A percentile compares a stretch with the other conserved stretches of the same genome.
These are phyloP conservation scores for Carabus problematicus DNA, from an alignment of 2,888 invertebrate genomes.

Conservation along the genomic window DNA sequence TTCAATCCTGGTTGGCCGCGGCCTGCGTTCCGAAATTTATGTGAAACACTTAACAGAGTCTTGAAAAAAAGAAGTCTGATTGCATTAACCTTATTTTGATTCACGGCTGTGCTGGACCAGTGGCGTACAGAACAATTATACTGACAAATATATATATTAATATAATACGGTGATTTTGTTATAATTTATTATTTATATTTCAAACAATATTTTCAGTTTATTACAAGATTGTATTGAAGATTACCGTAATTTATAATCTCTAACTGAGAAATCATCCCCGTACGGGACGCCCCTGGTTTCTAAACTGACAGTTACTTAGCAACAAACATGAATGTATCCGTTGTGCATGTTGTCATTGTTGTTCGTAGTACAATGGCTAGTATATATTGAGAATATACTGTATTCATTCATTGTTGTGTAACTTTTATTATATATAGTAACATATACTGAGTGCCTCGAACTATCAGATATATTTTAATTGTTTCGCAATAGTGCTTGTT, in stretches of 20 bases:
- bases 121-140: constrained; percentile 3
- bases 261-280: too few relatives aligned
- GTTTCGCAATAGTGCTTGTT: constrained; percentile 26
- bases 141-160: not conserved
- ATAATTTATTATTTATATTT: not conserved
- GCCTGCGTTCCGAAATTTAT: constrained; percentile 11
- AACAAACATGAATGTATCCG: too few relatives aligned
- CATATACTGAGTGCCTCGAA: too few relatives aligned
- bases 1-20: too few relatives aligned
- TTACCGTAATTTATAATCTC: not conserved
- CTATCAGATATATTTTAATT: constrained; percentile 20
- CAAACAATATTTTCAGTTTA: not conserved
- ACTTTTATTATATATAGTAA: constrained; percentile 9
- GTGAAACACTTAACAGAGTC: constrained; percentile 18
- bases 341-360: constrained; percentile 30
- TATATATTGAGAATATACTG: constrained; percentile 18
- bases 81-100: constrained; percentile 33
- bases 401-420: constrained; percentile 26
- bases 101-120: not conserved
- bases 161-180: not conserved
- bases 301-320: too few relatives aligned
- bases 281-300: too few relatives aligned
- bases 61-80: constrained; percentile 12
- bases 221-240: too few relatives aligned
- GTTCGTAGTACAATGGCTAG: constrained; percentile 21